These are phyloP conservation scores for Nemapogon koenigi DNA, from an alignment of 2,888 invertebrate genomes.

Conservation along the genomic window DNA sequence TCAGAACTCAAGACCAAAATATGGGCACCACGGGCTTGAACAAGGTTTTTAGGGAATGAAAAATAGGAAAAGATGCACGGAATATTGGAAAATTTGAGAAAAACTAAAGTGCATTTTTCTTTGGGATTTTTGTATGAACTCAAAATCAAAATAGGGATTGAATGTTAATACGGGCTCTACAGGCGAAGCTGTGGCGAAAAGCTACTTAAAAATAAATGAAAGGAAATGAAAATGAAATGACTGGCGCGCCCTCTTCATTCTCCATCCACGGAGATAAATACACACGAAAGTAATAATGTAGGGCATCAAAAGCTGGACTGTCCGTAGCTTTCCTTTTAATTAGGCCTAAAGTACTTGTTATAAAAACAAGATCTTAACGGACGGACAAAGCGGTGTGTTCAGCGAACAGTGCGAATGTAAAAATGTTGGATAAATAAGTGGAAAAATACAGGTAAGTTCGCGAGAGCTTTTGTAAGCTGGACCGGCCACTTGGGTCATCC, in stretches of 20 bases:
- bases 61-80: too few relatives aligned
- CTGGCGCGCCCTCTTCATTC: slow-evolving; percentile 42
- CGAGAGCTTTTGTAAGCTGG: slow-evolving; percentile 60
- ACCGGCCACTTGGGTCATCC: slow-evolving; percentile 65
- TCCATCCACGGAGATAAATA: slow-evolving; percentile 58
- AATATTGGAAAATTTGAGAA: too few relatives aligned
- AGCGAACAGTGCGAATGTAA: slow-evolving; percentile 60
- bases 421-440: slow-evolving; percentile 62
- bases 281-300: slow-evolving; percentile 58
- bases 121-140: too few relatives aligned
- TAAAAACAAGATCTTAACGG: slow-evolving; percentile 60
- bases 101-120: too few relatives aligned
- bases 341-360: slow-evolving; percentile 64
- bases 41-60: too few relatives aligned
- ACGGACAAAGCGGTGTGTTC: slow-evolving; percentile 56
- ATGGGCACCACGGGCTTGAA: too few relatives aligned
- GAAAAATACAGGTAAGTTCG: slow-evolving; percentile 63
- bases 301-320: slow-evolving; percentile 60
- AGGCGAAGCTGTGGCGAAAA: too few relatives aligned
- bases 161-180: too few relatives aligned
- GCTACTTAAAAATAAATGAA: not conserved
- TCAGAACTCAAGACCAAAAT: too few relatives aligned
- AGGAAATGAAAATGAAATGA: not conserved
- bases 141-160: too few relatives aligned
- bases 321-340: slow-evolving; percentile 63